Conservation (phyloP, 2,113 vertebrate species). For the Pygoscelis antarcticus region DNA sequence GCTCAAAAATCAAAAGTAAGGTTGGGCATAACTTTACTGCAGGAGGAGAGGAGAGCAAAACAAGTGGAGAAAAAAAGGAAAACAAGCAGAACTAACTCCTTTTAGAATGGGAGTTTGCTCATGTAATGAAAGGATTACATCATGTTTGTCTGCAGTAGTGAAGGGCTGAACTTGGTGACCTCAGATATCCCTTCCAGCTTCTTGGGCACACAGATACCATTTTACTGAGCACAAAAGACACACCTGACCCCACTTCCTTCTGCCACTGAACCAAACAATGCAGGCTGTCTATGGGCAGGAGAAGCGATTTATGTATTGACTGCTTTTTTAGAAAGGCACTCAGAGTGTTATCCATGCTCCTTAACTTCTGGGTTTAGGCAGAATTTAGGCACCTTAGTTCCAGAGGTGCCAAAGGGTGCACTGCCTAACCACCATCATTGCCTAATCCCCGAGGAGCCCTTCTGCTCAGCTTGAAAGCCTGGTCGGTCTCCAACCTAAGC, state of each 20-base stretch:
- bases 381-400: neutral
- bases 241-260: neutral
- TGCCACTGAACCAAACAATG: neutral
- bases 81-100: slow-evolving; percentile 14
- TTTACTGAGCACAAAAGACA: slow-evolving; percentile 44
- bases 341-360: neutral
- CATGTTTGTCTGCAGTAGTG: slow-evolving; percentile 28
- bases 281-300: neutral
- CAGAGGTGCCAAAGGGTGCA: neutral
- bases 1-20: neutral
- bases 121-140: slow-evolving; percentile 24
- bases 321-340: neutral
- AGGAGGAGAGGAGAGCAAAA: neutral
- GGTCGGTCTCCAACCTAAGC: neutral
- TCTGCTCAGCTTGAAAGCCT: neutral
- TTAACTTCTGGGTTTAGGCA: neutral
- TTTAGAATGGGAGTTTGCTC: slow-evolving; percentile 32
- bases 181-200: slow-evolving; percentile 35
- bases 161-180: slow-evolving; percentile 14
- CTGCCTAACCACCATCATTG: neutral
- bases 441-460: neutral
- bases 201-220: neutral
- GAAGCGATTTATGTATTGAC: neutral
- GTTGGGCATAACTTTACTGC: neutral
- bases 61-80: neutral